Evolutionary conservation across 2,113 vertebrate genomes (phyloP).

Genomic region (Bambusicola thoracicus): DNA sequence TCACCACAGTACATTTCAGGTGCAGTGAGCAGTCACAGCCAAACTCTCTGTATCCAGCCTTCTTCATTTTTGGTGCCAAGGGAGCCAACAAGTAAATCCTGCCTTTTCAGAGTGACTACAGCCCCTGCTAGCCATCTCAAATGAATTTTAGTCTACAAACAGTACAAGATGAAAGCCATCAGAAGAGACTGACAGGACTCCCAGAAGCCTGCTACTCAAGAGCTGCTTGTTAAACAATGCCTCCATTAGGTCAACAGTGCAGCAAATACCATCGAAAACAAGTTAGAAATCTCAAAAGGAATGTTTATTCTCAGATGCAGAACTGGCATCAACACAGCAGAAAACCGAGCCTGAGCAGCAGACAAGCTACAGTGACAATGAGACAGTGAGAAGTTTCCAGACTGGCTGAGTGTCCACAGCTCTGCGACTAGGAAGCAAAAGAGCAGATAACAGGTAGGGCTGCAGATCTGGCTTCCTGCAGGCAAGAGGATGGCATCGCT

Average conservation of each 20-base stretch:
- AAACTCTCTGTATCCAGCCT: neutral
- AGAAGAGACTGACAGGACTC: neutral
- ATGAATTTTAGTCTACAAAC: neutral
- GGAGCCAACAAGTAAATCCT: neutral
- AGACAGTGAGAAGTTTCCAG: neutral
- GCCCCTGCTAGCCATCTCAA: neutral
- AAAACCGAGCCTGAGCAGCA: neutral
- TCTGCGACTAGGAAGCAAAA: neutral
- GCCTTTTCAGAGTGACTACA: neutral
- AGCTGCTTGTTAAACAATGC: conserved; percentile 3
- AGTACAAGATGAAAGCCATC: neutral
- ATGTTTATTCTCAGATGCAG: neutral
- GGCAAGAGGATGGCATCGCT: neutral
- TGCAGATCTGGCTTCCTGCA: neutral
- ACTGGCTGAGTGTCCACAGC: neutral
- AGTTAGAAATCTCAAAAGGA: neutral
- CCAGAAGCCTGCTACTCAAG: neutral
- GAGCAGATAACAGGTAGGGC: neutral
- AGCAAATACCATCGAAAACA: neutral
- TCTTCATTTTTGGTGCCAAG: neutral
- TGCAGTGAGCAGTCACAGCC: neutral
- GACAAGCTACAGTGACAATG: neutral
- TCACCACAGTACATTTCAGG: neutral
- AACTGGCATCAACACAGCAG: neutral
- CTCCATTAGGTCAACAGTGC: neutral